These are phyloP conservation scores for Cyanoramphus novaezelandiae DNA, from an alignment of 2,113 vertebrate genomes.

Conservation along the genomic window DNA sequence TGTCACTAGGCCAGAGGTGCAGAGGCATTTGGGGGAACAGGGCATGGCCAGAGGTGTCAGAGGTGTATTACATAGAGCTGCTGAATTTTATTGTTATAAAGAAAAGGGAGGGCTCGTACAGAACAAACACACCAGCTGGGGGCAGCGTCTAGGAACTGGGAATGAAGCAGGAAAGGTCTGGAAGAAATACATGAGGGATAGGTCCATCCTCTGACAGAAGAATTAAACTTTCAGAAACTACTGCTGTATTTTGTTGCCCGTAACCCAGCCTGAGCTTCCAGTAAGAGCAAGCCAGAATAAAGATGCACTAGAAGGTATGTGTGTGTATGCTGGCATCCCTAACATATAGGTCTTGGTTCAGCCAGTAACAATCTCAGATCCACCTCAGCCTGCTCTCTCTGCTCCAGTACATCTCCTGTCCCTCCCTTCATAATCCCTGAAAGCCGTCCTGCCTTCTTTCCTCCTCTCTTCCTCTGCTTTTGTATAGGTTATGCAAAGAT, in stretches of 20 bases:
- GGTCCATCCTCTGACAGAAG: neutral
- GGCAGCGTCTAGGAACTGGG: neutral
- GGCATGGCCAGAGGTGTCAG: fast-evolving
- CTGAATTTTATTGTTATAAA: neutral
- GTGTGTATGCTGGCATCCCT: neutral
- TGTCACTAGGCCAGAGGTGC: neutral
- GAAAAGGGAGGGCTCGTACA: neutral
- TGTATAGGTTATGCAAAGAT: neutral
- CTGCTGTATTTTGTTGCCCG: neutral
- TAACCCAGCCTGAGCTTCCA: neutral
- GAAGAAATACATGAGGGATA: neutral
- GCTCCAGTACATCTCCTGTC: neutral
- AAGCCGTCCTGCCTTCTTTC: neutral
- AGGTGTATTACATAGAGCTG: neutral
- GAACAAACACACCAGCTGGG: neutral
- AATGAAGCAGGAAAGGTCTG: neutral
- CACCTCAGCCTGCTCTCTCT: neutral
- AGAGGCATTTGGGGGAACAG: neutral
- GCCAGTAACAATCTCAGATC: neutral
- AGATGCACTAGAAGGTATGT: neutral
- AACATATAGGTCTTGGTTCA: neutral
- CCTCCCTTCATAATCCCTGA: neutral
- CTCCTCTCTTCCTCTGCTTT: neutral
- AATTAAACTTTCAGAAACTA: neutral
- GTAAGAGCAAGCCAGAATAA: neutral